These are phyloP conservation scores for Hirudinaria manillensis DNA, from an alignment of 2,888 invertebrate species.

Conservation along the genomic window DNA sequence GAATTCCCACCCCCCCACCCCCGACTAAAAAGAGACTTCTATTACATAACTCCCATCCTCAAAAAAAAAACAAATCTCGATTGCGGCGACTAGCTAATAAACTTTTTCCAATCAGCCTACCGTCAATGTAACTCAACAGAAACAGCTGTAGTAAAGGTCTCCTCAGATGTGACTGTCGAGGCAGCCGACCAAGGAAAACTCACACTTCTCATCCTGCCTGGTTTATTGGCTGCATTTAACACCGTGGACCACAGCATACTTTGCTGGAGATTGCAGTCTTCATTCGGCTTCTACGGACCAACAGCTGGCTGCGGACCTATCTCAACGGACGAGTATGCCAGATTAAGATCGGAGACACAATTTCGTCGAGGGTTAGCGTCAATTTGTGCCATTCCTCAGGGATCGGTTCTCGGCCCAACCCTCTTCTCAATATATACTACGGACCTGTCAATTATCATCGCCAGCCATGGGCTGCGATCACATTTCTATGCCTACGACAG, in stretches of 20 bases:
- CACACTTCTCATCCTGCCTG: conserved; percentile 1
- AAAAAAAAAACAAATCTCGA: no score
- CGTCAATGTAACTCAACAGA: conserved; percentile 4
- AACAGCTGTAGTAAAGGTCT: not conserved
- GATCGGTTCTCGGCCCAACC: not conserved
- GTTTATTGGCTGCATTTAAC: not conserved
- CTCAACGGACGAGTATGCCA: not conserved
- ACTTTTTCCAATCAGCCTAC: not conserved
- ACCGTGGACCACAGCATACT: conserved; percentile 8
- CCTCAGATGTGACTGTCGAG: not conserved
- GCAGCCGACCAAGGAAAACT: not conserved
- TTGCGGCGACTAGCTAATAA: no score
- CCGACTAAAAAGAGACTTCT: no score
- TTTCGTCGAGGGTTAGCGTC: not conserved
- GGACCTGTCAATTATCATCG: no score
- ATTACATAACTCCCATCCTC: no score
- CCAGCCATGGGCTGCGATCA: not conserved
- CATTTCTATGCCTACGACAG: not conserved
- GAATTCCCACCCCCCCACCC: no score
- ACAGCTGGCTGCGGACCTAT: conserved; percentile 8
- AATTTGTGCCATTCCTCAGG: not conserved
- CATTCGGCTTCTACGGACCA: conserved; percentile 4
- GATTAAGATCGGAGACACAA: not conserved
- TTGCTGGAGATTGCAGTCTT: not conserved
- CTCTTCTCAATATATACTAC: not conserved